phyloP scores from a whole-genome alignment of 2,113 vertebrate species.

The Irena cyanogastra region DNA sequence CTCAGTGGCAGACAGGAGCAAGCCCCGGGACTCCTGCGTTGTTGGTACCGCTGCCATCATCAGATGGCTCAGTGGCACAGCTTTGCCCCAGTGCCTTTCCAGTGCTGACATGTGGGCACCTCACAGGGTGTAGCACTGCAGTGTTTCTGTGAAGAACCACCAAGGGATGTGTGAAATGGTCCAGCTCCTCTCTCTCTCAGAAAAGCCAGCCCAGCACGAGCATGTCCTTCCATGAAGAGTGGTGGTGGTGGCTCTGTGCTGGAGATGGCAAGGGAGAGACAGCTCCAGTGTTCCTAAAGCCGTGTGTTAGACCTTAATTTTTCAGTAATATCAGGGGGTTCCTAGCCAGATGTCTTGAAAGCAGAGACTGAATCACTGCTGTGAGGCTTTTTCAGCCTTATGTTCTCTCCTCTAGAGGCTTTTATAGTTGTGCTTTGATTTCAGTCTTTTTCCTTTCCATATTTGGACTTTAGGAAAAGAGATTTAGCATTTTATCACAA shows the following conservation, averaged over 20 bases:
- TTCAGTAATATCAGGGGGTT: neutral
- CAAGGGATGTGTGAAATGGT: no score
- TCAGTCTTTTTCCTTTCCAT: neutral
- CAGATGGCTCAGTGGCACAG: fast-evolving
- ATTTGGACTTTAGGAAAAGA: neutral
- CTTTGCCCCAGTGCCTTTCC: neutral
- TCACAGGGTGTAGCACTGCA: neutral
- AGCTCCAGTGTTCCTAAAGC: neutral
- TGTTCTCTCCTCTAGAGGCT: neutral
- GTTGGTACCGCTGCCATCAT: neutral
- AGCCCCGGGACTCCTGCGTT: fast-evolving
- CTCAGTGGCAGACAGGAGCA: neutral
- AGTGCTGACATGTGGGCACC: neutral
- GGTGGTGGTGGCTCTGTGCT: neutral
- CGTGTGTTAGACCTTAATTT: neutral
- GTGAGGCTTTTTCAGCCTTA: neutral
- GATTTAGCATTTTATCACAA: neutral
- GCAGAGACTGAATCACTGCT: neutral
- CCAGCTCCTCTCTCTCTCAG: neutral
- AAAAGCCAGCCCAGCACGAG: neutral
- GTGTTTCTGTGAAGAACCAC: neutral
- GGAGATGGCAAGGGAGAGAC: neutral
- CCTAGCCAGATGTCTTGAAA: neutral
- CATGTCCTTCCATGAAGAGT: neutral
- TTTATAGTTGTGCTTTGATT: neutral